phyloP scores from a whole-genome alignment of 2,113 vertebrate species.

The Labeo rohita region DNA sequence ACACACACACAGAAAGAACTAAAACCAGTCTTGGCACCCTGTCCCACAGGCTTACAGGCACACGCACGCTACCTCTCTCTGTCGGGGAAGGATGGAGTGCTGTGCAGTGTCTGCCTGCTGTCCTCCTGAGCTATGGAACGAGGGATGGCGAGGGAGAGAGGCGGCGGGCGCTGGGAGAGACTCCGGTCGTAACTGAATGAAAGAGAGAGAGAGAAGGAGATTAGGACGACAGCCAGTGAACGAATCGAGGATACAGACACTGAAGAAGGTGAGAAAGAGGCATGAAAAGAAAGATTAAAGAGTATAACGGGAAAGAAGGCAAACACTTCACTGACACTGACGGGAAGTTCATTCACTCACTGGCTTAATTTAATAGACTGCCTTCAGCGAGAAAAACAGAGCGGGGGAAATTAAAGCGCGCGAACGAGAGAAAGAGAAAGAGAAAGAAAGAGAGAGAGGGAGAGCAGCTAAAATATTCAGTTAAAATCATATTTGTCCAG shows the following conservation, averaged over 20 bases:
- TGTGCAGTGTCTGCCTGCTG: constrained; percentile 80
- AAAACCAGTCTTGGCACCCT: constrained; percentile 2
- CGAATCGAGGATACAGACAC: background rate
- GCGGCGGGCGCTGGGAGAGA: constrained; percentile 78
- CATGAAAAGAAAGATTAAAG: constrained; percentile 14
- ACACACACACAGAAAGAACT: constrained; percentile 39
- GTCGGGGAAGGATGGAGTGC: constrained; percentile 79
- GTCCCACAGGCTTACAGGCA: constrained; percentile 28
- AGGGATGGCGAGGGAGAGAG: constrained; percentile 77
- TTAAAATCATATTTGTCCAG: constrained; percentile 34
- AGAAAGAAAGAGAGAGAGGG: background rate
- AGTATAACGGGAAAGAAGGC: constrained; percentile 58
- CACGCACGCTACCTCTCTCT: constrained; percentile 79
- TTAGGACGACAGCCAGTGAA: constrained; percentile 17
- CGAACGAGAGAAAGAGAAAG: background rate
- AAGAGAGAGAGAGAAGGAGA: constrained; percentile 27
- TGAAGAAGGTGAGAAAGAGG: background rate
- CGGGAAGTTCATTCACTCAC: constrained; percentile 71
- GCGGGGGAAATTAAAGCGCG: background rate
- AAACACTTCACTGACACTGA: constrained; percentile 66
- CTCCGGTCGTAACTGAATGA: constrained; percentile 79
- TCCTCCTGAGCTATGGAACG: constrained; percentile 78
- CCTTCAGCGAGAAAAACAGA: constrained; percentile 55
- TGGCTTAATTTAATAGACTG: constrained; percentile 68
- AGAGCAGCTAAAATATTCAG: constrained; percentile 5